Base-by-base conservation (phyloP, 2,888 invertebrate species). In the Amphipoea oculea region DNA sequence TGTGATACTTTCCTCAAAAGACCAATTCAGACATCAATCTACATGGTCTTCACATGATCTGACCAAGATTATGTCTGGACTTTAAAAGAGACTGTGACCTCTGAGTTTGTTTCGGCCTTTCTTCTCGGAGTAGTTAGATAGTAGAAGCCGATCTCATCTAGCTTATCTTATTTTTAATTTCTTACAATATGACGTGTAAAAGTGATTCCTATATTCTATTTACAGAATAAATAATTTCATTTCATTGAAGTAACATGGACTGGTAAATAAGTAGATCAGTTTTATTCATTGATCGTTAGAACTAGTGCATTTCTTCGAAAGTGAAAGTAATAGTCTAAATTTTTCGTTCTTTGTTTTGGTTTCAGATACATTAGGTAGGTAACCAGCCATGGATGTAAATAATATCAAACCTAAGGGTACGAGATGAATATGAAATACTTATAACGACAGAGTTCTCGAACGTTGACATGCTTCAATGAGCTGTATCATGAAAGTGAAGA, bases 401-500 rank as follows among this genome's bases (percentile, higher is more conserved):
- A 42, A 83, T 78, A 65, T 51, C n/a, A 57, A 82, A 63, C 11
- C 1, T 57, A 63, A 48, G 3, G n/a, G 36, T 42, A 70, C 9
- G 9, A 51, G 51, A 78, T 73, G 54, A 29, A 73, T 42, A 14
- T 68, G 20, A 48, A 72, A 81, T 48, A 62, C 67, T 65, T 75
- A 66, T 45, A 72, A 51, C 48, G 48, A 36, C 14, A 62, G 40
- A 69, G 57, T 36, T 73, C 40, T 66, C 57, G 40, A 62, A 42
- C 48, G 63, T 68, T 40, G 65, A 29, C 51, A 48, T 73, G 79
- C 85, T 85, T 79, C 87, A 87, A 66, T 84, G 85, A 85, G 54
- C 87, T 71, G 76, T 74, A 72, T 85, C 87, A 84, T 87, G 73
- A 68, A 76, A 74, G 73, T 76, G 72, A 63, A 66, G 65, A 76